Evolutionary conservation across 2,113 vertebrate species (phyloP).

Genomic region (Tetrax tetrax): DNA sequence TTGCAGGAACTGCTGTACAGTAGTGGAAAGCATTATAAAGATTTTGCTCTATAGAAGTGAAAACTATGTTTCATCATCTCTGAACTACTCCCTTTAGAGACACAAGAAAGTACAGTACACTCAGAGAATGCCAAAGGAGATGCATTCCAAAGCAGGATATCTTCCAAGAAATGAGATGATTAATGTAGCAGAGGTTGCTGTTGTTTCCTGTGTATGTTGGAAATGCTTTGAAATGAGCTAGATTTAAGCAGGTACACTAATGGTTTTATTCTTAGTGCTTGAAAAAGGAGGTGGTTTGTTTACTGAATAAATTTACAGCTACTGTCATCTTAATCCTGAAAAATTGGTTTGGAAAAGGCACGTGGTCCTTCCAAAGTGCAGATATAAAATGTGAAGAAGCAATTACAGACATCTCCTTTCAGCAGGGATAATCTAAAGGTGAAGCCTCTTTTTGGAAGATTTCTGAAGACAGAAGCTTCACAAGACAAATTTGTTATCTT

Average conservation of each 20-base stretch:
- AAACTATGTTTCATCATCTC: background rate
- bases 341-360: conserved; percentile 23
- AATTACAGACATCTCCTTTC: background rate
- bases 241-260: background rate
- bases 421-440: background rate
- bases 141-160: background rate
- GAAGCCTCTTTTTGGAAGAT: background rate
- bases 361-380: background rate
- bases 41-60: background rate
- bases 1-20: background rate
- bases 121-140: background rate
- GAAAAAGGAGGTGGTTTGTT: background rate
- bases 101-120: background rate
- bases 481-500: background rate
- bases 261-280: background rate
- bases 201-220: background rate
- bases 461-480: background rate
- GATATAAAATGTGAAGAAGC: background rate
- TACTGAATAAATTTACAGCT: conserved; percentile 24
- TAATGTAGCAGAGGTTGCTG: background rate
- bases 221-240: conserved; percentile 1
- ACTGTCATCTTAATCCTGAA: conserved; percentile 37
- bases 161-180: conserved; percentile 26
- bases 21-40: background rate
- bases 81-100: background rate